phyloP scores from a whole-genome alignment of 2,888 invertebrate genomes.

The Piscicola geometra region DNA sequence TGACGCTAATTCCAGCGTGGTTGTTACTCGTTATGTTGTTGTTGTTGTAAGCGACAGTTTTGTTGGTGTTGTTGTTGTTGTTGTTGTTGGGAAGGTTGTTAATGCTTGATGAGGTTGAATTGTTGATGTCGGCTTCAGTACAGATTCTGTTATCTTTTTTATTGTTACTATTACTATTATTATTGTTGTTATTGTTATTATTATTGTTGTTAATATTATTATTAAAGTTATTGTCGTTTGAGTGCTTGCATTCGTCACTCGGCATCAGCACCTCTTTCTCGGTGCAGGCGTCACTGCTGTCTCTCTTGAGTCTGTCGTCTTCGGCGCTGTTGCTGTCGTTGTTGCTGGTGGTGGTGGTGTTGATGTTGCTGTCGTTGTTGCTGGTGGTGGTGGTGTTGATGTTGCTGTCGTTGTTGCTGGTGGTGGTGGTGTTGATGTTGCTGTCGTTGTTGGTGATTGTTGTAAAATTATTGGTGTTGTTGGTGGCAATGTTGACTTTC shows the following conservation, averaged over 20 bases:
- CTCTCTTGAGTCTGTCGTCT: neutral
- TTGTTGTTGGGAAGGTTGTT: too few species aligned
- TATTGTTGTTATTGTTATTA: neutral
- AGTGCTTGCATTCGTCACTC: too few species aligned
- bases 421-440: slow-evolving; percentile 1
- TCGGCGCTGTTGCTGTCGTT: neutral
- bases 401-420: slow-evolving; percentile 6
- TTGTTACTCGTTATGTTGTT: too few species aligned
- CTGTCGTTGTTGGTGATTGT: neutral
- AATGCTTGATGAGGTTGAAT: too few species aligned
- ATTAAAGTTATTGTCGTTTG: neutral
- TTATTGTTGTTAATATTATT: neutral
- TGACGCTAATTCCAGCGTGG: too few species aligned
- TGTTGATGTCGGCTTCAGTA: too few species aligned
- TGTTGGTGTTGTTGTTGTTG: too few species aligned
- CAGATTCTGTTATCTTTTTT: too few species aligned
- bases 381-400: neutral
- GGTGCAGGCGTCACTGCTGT: neutral
- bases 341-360: neutral
- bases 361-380: slow-evolving; percentile 5
- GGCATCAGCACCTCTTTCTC: too few species aligned
- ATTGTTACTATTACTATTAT: too few species aligned
- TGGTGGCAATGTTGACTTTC: neutral
- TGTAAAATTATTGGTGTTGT: neutral
- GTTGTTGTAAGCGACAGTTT: too few species aligned